Evolutionary conservation across 2,888 invertebrate genomes (phyloP), one percentile per base, ranked within the genome.

Genomic region (Leucophenga montana): DNA sequence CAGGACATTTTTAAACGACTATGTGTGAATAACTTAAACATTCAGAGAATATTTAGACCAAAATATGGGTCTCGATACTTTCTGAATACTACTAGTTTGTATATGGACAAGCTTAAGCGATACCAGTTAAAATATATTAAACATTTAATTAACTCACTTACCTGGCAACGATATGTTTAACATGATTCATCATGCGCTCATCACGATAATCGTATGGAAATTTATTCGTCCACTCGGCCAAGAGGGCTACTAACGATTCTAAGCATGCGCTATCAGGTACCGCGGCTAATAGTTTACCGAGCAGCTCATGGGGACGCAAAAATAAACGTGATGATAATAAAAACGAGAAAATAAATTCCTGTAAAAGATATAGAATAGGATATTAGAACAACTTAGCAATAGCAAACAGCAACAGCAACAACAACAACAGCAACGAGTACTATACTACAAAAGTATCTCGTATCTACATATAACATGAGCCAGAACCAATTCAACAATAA

Each of bases 141-240:
- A 50, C 8, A 50, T 31, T 11, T 56, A 77, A 84, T 83, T 73
- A 88, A 87, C 86, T 88, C 77, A 77, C 85, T 83, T 73, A 88
- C 87, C 86, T 88, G 77, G 86, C 85, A 86, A 88, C 89, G 88
- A 89, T 89, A 88, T 88, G 89, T 87, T 89, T 89, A 78, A 89
- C 89, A 85, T 89, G 89, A 80, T 82, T 87, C 89, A 89, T 89
- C 84, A 89, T 89, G 65, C 88, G 86, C 78, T 89, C 89, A 82
- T 89, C 89, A 74, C 89, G 88, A 80, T 87, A 89, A 85, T 89
- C 89, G 75, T 89, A 89, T 69, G 89, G 89, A 80, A 89, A 89
- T 78, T 85, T 88, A 76, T 86, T 84, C 73, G 88, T 88, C 89
- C 89, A 89, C 77, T 88, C 86, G 74, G 86, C 84, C 77, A 89